Percentiles rank a stretch among this genome's conserved stretches.
phyloP scores from a whole-genome alignment of 1,140 invertebrate species.

The Heliconius hermathena region DNA sequence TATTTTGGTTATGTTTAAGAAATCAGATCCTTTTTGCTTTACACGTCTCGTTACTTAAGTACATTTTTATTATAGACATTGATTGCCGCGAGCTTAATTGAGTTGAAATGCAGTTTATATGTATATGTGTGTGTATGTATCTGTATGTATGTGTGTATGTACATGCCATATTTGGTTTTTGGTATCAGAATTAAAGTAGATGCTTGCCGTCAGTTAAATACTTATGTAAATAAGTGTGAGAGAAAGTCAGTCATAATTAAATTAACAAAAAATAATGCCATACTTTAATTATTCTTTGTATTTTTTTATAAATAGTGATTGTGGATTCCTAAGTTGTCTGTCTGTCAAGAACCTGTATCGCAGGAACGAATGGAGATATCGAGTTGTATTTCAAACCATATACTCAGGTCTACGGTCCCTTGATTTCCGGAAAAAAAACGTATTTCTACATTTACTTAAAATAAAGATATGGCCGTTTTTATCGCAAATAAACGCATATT shows the following conservation, averaged over 20 bases:
- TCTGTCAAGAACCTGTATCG: no score
- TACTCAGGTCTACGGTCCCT: no score
- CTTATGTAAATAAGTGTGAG: conserved; percentile 5
- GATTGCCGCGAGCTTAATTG: conserved; percentile 5
- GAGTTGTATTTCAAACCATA: no score
- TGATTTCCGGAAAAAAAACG: no score
- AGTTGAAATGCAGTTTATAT: not conserved
- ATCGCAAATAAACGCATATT: no score
- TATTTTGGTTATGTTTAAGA: not conserved
- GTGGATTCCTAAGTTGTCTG: not conserved
- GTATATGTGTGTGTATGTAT: no score
- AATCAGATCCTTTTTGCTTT: conserved; percentile 2
- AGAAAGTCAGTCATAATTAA: not conserved
- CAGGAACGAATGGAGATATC: no score
- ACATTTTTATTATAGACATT: conserved; percentile 13
- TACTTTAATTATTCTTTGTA: no score
- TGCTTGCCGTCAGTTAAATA: not conserved
- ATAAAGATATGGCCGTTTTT: no score
- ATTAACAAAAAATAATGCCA: not conserved
- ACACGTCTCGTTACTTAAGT: not conserved
- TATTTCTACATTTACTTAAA: no score
- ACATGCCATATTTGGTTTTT: not conserved
- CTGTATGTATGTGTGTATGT: no score
- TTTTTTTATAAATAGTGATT: no score
- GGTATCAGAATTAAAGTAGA: conserved; percentile 8